These are phyloP conservation scores for Burhinus oedicnemus DNA, from an alignment of 2,113 vertebrate species.

Conservation along the genomic window DNA sequence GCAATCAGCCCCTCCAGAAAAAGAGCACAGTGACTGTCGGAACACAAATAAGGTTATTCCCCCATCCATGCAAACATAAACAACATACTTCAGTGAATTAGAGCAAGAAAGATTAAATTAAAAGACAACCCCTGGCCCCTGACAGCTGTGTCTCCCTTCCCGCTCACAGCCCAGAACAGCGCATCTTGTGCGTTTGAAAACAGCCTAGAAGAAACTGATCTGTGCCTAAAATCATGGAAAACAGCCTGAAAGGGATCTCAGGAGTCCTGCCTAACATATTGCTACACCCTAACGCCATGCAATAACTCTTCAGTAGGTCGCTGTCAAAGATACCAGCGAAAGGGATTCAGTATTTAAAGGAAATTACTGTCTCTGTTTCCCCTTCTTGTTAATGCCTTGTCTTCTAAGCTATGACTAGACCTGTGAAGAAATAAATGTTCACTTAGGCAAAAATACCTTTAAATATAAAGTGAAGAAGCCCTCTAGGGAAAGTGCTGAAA, in stretches of 20 bases:
- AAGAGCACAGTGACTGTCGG: background rate
- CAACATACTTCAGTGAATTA: conserved; percentile 49
- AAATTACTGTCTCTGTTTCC: background rate
- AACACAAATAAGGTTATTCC: conserved; percentile 33
- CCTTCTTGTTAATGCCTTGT: background rate
- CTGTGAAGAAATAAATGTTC: background rate
- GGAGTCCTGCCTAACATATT: background rate
- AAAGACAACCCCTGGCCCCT: conserved; percentile 16
- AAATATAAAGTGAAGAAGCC: background rate
- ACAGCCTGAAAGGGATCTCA: background rate
- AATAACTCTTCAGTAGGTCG: background rate
- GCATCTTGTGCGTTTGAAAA: background rate
- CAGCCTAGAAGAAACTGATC: background rate
- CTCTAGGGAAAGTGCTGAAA: background rate
- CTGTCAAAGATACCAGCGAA: background rate
- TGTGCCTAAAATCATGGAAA: background rate
- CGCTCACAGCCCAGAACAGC: background rate
- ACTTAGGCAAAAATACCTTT: background rate
- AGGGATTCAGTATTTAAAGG: background rate
- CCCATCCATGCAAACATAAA: conserved; percentile 27
- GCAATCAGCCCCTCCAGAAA: background rate
- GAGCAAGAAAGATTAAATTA: conserved; percentile 60
- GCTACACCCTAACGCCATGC: background rate
- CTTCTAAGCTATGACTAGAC: background rate
- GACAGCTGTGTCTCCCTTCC: conserved; percentile 25